These are phyloP conservation scores for Lagodon rhomboides DNA, from an alignment of 2,797 vertebrate species.

Conservation along the genomic window DNA sequence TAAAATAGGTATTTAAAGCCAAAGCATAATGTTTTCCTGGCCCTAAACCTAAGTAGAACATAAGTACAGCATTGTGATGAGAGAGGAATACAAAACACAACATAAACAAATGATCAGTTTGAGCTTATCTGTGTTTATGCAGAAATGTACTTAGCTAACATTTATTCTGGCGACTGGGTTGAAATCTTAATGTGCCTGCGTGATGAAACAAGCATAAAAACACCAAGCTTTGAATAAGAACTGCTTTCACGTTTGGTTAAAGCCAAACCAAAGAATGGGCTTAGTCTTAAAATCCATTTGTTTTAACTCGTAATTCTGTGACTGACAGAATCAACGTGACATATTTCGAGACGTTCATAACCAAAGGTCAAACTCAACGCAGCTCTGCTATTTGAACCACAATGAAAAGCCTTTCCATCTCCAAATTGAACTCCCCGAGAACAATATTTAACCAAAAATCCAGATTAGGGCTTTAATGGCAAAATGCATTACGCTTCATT, in stretches of 20 bases:
- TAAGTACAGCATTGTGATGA: too few species aligned
- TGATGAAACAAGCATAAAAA: not conserved
- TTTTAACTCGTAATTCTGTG: not conserved
- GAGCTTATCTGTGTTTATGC: too few species aligned
- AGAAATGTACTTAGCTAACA: too few species aligned
- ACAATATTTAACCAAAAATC: constrained; percentile 69
- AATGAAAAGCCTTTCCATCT: constrained; percentile 47
- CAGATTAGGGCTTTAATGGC: constrained; percentile 58
- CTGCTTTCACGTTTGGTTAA: not conserved
- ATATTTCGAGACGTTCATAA: constrained; percentile 32
- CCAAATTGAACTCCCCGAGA: constrained; percentile 50
- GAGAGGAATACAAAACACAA: too few species aligned
- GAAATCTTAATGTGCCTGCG: too few species aligned
- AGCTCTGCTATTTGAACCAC: constrained; percentile 31
- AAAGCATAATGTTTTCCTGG: too few species aligned
- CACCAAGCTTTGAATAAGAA: not conserved
- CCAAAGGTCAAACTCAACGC: constrained; percentile 26
- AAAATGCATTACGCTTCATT: constrained; percentile 67
- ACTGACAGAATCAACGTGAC: not conserved
- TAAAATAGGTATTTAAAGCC: too few species aligned
- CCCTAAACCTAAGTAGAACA: too few species aligned
- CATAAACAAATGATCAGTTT: too few species aligned
- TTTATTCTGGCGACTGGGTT: too few species aligned
- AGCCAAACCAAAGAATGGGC: not conserved
- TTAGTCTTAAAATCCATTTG: not conserved